Base-by-base conservation (phyloP, 2,113 vertebrate genomes). In the Daboia siamensis region DNA sequence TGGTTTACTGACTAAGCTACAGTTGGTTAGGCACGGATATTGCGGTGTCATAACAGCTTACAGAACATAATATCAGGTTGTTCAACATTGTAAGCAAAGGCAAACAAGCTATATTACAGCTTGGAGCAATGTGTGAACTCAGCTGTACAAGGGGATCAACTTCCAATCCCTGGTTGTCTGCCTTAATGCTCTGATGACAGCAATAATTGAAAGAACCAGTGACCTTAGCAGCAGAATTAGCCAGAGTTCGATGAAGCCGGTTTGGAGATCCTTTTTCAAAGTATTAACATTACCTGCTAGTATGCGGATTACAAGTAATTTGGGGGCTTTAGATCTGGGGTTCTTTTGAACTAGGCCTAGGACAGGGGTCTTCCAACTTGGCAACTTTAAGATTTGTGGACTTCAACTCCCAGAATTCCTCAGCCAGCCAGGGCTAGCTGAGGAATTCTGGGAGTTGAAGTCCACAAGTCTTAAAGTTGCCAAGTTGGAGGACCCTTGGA, bases 251-350 rank as follows among this genome's bases (percentile, higher is more conserved):
- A 26, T n/a, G 12, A 86, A 90, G 59, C 44, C 24, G 0, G 15
- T 93, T 86, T 23, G 11, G 56, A 44, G 57, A 46, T 44, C 24
- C 59, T 46, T 84, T 92, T 55, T 90, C n/a, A 91, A 52, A 12
- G 12, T 54, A 33, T 46, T 29, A 80, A 24, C 61, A n/a, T 88
- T 54, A 64, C 15, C 20, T 12, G 54, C 59, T 29, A 13, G 21
- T 64, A 13, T 44, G 44, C 59, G 92, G 86, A 91, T 91, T 93
- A 84, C 51, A 51, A 51, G 54, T 91, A 17, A 88, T 88, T 84
- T 93, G 13, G 39, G 29, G 26, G 20, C 51, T n/a, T n/a, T 44
- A 5, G 48, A 23, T 51, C 7, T 13, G 54, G 61, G 51, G 13
- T 88, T 91, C 64, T 59, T 91, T 88, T 87, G 80, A 91, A 87